Evolutionary conservation across 2,797 vertebrate species (phyloP), one percentile per base, ranked within the genome.

Genomic region (Leuciscus waleckii): DNA sequence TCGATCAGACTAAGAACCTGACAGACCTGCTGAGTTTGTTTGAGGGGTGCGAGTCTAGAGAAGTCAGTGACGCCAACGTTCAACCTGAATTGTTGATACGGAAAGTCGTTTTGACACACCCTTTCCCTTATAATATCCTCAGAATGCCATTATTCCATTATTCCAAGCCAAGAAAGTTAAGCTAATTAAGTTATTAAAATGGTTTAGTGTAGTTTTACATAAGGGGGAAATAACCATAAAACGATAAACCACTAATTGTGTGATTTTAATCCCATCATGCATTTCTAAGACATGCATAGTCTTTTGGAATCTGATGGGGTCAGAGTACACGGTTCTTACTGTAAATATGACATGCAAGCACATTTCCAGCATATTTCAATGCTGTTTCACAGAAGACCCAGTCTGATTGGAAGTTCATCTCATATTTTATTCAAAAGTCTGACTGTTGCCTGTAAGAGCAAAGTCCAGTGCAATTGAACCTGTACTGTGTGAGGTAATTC

Each of bases 1-100:
- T 43, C 26, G 56, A 39, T 16, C 32, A 54, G 11, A n/a, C 8
- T 39, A 13, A 61, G 68, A 88, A 90, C 89, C 23, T 26, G 89
- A 77, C 75, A 46, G 81, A 88, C 89, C 83, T 74, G 89, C 79
- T 84, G 65, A 67, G 83, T 85, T 39, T 83, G 89, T 88, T 63
- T 86, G n/a, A 67, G 61, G 39, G 37, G 14, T 82, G 68, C 4
- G 21, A 79, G 29, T 73, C 82, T 68, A 51, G 26, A 23, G 0
- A 63, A 69, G 54, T 83, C 58, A 54, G 19, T 74, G 76, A 76
- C 26, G 74, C 29, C 83, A 87, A 81, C 84, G 87, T 70, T 82
- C 80, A 83, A 13, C 29, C 9, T 65, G 32, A 75, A n/a, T 41
- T 75, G 74, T 86, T 65, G n/a, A 75, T 23, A 51, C 41, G 54